Evolutionary conservation across 92 coral and sea anemone genomes (phyloP).

Genomic region (Chrysogorgia sp.): DNA sequence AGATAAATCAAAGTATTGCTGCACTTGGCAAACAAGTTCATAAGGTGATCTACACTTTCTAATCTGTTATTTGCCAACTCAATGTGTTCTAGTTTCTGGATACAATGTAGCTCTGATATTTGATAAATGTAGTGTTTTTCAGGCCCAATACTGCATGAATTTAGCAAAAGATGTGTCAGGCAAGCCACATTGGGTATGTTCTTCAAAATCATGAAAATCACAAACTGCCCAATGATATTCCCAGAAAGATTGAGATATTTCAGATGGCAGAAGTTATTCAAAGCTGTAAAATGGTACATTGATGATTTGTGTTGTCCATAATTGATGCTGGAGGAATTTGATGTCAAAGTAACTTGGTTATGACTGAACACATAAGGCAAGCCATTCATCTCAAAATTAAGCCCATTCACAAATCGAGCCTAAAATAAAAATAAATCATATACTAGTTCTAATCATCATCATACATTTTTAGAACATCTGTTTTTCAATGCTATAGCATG

Average conservation of each 20-base stretch:
- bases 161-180: constrained; percentile 65
- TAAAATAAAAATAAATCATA: constrained; percentile 36
- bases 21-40: constrained; percentile 63
- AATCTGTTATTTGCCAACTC: constrained; percentile 71
- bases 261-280: constrained; percentile 55
- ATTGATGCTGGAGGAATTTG: constrained; percentile 62
- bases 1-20: constrained; percentile 58
- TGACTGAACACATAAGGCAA: constrained; percentile 57
- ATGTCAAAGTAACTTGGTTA: constrained; percentile 39
- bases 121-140: background rate
- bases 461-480: background rate
- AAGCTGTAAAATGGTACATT: constrained; percentile 54
- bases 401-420: constrained; percentile 65
- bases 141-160: constrained; percentile 56
- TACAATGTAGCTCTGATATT: background rate
- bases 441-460: background rate
- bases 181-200: constrained; percentile 18
- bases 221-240: constrained; percentile 57
- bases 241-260: constrained; percentile 71
- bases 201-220: constrained; percentile 49
- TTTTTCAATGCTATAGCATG: no score
- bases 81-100: constrained; percentile 57
- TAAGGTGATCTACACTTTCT: constrained; percentile 37
- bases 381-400: constrained; percentile 66
- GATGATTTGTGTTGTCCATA: constrained; percentile 53